phyloP scores from a whole-genome alignment of 2,797 vertebrate genomes.

The Alcedo atthis region DNA sequence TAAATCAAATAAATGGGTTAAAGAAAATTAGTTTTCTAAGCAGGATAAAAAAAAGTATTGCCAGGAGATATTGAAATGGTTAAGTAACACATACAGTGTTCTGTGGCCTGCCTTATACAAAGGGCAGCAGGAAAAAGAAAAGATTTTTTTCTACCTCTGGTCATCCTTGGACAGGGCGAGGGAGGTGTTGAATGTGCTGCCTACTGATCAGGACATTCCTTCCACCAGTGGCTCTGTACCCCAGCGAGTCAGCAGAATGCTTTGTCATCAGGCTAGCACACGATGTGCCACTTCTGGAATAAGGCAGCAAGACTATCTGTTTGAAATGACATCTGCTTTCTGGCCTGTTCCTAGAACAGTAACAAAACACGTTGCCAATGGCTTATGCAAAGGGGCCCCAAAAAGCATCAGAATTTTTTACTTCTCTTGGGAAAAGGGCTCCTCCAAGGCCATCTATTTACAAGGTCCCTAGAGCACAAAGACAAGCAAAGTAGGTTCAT shows the following conservation, averaged over 20 bases:
- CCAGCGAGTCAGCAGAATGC: rapidly evolving
- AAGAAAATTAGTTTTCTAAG: constrained; percentile 1
- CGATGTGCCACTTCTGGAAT: background rate
- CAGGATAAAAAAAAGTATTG: background rate
- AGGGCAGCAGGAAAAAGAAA: background rate
- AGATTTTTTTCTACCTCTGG: background rate
- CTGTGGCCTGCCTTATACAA: background rate
- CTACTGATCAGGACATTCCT: background rate
- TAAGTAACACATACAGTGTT: background rate
- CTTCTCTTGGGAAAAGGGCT: background rate
- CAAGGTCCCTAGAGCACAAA: background rate
- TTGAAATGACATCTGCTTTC: background rate
- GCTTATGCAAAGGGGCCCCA: background rate
- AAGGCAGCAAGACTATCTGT: background rate
- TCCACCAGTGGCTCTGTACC: background rate
- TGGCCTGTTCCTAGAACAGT: background rate
- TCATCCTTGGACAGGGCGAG: background rate
- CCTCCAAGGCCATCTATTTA: background rate
- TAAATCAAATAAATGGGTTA: constrained; percentile 31
- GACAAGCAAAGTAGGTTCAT: background rate
- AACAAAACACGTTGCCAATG: background rate
- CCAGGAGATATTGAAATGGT: background rate
- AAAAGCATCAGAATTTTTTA: background rate
- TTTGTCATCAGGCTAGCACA: background rate
- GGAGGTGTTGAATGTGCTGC: background rate